Evolutionary conservation across 2,888 invertebrate species (phyloP).

Genomic region (Callinectes sapidus): DNA sequence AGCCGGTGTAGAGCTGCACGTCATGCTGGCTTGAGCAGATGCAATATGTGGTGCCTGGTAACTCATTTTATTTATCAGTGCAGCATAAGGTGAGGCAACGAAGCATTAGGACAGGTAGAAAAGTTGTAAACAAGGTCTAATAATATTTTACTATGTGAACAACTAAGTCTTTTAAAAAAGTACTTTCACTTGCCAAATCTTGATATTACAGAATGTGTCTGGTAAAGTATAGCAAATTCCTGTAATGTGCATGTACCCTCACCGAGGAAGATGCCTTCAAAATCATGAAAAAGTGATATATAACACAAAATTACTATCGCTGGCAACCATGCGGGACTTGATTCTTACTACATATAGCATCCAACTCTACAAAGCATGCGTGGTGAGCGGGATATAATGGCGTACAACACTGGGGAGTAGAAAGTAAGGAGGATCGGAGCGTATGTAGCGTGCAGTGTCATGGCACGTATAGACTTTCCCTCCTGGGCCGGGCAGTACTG

Average conservation of each 20-base stretch:
- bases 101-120: conserved; percentile 67
- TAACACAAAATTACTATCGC: background rate
- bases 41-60: background rate
- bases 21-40: background rate
- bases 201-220: background rate
- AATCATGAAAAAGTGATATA: background rate
- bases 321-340: background rate
- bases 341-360: background rate
- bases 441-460: background rate
- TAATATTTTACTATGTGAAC: conserved; percentile 68
- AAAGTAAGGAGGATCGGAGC: conserved; percentile 28
- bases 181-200: conserved; percentile 56
- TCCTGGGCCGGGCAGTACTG: conserved; percentile 60
- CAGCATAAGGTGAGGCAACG: background rate
- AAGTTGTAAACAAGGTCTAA: conserved; percentile 71
- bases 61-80: background rate
- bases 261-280: background rate
- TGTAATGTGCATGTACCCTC: background rate
- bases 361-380: background rate
- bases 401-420: background rate
- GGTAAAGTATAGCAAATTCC: background rate
- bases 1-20: background rate
- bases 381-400: background rate
- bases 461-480: conserved; percentile 28
- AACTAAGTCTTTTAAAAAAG: conserved; percentile 60